Conservation (phyloP, 23 tunicate species). For the Trididemnum clinides region DNA sequence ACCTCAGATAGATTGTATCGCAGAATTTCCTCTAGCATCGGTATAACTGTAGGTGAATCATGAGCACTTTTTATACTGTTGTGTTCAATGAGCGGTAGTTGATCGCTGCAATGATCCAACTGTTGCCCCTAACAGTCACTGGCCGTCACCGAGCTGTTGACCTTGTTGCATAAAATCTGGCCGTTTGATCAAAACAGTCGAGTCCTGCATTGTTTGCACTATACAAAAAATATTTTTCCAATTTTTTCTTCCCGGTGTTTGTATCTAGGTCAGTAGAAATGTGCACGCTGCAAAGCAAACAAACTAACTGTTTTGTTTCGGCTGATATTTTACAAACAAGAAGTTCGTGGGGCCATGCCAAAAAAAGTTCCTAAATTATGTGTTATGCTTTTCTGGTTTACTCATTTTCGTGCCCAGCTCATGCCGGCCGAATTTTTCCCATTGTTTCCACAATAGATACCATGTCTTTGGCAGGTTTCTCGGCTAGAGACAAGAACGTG, state of each 20-base stretch:
- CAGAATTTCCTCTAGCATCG: not conserved
- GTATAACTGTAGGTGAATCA: too few species aligned
- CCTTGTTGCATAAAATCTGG: not conserved
- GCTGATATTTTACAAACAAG: not conserved
- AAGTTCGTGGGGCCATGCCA: not conserved
- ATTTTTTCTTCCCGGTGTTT: not conserved
- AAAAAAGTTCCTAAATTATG: not conserved
- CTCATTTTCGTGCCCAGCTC: not conserved
- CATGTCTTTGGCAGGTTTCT: not conserved
- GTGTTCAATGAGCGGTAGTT: too few species aligned
- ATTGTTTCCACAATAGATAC: not conserved
- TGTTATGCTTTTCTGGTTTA: not conserved
- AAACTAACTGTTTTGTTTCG: not conserved
- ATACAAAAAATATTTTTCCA: not conserved
- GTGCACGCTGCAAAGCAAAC: not conserved
- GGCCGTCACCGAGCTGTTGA: constrained; percentile 17
- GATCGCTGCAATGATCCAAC: not conserved
- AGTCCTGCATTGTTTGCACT: not conserved
- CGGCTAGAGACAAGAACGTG: not conserved
- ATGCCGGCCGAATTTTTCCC: not conserved
- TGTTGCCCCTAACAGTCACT: constrained; percentile 17
- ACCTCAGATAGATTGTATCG: not conserved
- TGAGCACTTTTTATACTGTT: not conserved
- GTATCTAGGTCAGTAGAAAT: not conserved
- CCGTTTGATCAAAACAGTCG: constrained; percentile 7